A percentile compares a stretch with the other conserved stretches of the same genome.
phyloP scores from a whole-genome alignment of 1,140 invertebrate genomes.

The Metopolophium dirhodum region DNA sequence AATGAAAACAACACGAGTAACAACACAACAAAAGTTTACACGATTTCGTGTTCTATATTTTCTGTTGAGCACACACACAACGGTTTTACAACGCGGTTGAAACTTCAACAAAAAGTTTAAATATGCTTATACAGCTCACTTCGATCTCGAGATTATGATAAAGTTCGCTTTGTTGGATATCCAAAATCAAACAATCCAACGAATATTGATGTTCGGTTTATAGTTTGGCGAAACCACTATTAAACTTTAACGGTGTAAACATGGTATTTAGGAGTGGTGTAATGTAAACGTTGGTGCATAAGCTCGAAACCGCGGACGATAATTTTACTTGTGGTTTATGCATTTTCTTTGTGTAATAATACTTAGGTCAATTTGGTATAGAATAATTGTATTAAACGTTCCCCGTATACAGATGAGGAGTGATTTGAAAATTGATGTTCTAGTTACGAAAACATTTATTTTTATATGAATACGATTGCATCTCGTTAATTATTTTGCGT shows the following conservation, averaged over 20 bases:
- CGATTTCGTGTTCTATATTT: background rate
- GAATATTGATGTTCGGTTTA: background rate
- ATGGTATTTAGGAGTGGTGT: background rate
- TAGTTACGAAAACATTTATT: background rate
- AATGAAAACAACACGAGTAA: background rate
- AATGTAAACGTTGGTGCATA: background rate
- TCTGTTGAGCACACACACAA: background rate
- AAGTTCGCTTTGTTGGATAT: constrained; percentile 16
- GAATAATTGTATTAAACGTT: background rate
- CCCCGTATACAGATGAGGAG: background rate
- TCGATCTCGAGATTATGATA: background rate
- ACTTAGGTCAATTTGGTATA: background rate
- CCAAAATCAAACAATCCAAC: background rate
- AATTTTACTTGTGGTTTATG: background rate
- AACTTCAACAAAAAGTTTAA: background rate
- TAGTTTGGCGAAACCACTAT: background rate
- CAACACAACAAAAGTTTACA: background rate
- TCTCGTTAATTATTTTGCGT: background rate
- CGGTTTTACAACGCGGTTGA: background rate
- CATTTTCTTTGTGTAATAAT: background rate
- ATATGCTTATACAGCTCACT: background rate
- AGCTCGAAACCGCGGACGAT: background rate
- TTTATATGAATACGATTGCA: background rate
- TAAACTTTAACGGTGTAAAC: background rate
- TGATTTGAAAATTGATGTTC: background rate